Base-by-base conservation (phyloP, 2,888 invertebrate genomes). In the Stramonita haemastoma region DNA sequence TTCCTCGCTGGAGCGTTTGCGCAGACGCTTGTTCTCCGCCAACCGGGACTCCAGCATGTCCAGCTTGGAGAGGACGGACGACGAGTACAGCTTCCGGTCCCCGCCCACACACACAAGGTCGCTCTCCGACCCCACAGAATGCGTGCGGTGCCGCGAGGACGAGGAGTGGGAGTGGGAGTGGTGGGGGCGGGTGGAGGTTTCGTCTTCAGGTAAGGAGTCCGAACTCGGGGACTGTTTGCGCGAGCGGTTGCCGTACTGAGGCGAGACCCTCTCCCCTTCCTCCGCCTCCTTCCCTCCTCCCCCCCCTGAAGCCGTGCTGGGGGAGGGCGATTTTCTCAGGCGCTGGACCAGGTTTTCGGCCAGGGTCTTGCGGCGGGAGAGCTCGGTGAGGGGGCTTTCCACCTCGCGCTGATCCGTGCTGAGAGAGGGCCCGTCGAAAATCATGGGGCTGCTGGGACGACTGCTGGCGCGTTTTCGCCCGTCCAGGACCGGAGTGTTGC, bases 381-480 rank as follows among this genome's bases (percentile, higher is more conserved):
- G 93, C 34, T 90, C 91, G 17, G 91, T 90, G 83, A 86, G 88
- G 22, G 92, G 90, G 17, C 91, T 90, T 66, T 92, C 90, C 19
- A 92, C 90, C 17, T 93, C 93, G 22, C 89, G 85, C 22, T 70
- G 36, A 70, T 87, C 90, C 1, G 73, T 8, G 15, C 66, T 88
- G 34, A 86, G 29, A 8, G 66, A 29, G 11, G 89, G 90, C 6
- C 91, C 90, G 88, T 93, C 92, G 57, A 91, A 91, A n/a, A 93
- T 92, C 46, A 93, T 92, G 77, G 94, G 94, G 87, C 94, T 94
- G 84, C 91, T 93, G 19, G 94, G 94, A n/a, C 94, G 91, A 88
- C 94, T 94, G 29, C 94, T 93, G 29, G 94, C 93, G 17, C 94
- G 89, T 73, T 91, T 92, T 8, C 94, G 91, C 13, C 93, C 94